Conservation (phyloP, 2,113 vertebrate genomes). For the Chauna torquata region DNA sequence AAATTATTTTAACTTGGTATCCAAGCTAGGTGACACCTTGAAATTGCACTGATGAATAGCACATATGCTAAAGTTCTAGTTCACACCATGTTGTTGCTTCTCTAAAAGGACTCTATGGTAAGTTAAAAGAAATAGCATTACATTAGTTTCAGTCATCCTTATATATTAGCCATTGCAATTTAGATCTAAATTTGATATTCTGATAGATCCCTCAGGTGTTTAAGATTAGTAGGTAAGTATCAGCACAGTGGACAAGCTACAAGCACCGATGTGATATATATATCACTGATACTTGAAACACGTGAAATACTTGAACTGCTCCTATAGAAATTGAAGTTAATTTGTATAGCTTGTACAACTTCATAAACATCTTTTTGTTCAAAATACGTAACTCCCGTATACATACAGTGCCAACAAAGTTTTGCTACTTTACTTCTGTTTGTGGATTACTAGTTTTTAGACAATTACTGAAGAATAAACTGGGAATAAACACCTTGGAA, state of each 20-base stretch:
- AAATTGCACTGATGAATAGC: background rate
- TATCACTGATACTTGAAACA: background rate
- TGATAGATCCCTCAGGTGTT: background rate
- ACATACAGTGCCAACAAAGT: background rate
- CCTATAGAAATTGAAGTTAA: background rate
- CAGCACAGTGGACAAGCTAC: background rate
- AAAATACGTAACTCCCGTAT: background rate
- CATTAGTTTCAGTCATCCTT: background rate
- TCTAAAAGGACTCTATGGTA: background rate
- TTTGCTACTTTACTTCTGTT: background rate
- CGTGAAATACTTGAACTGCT: background rate
- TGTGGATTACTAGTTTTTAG: background rate
- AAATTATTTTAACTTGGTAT: background rate
- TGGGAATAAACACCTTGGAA: background rate
- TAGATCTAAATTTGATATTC: background rate
- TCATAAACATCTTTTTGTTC: background rate
- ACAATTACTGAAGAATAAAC: background rate
- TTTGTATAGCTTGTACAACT: background rate
- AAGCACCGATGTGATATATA: rapidly evolving
- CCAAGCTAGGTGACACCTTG: background rate
- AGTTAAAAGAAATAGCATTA: background rate
- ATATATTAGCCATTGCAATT: background rate
- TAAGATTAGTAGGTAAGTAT: background rate
- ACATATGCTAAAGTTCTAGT: background rate
- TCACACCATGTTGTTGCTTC: background rate